These are phyloP conservation scores for Eupithecia inturbata DNA, from an alignment of 2,888 invertebrate genomes.

Conservation along the genomic window DNA sequence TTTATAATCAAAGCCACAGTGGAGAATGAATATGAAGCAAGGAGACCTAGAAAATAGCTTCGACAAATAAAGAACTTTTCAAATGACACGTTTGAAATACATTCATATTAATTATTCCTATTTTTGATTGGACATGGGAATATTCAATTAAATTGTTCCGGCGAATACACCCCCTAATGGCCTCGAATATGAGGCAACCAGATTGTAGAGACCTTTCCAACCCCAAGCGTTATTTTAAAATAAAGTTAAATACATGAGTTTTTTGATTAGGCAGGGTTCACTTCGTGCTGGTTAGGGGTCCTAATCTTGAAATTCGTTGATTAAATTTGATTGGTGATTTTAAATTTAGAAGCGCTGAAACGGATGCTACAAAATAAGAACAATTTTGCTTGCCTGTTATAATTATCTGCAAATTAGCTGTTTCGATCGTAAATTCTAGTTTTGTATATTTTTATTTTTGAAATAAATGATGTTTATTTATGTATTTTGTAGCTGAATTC, in stretches of 20 bases:
- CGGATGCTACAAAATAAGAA: not conserved
- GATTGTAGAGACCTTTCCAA: conserved; percentile 39
- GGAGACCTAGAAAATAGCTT: too few species aligned
- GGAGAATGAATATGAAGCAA: not conserved
- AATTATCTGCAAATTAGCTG: not conserved
- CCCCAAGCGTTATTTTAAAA: conserved; percentile 13
- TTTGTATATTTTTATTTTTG: too few species aligned
- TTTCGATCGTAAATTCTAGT: too few species aligned
- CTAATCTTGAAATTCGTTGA: conserved; percentile 4
- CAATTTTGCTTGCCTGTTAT: not conserved
- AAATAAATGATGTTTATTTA: too few species aligned
- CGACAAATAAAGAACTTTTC: not conserved
- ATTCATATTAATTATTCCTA: not conserved
- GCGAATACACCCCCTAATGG: conserved; percentile 66
- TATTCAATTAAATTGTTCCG: conserved; percentile 79
- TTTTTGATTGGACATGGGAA: conserved; percentile 64
- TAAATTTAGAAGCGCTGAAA: not conserved
- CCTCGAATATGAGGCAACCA: conserved; percentile 57
- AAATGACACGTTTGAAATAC: not conserved
- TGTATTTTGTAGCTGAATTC: too few species aligned
- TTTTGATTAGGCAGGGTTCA: conserved; percentile 33
- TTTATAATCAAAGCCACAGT: not conserved
- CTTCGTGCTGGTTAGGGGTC: conserved; percentile 23
- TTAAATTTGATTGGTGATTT: conserved; percentile 1
- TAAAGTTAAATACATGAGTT: conserved; percentile 15